Conservation (phyloP, 2,113 vertebrate species). For the Irena cyanogastra region DNA sequence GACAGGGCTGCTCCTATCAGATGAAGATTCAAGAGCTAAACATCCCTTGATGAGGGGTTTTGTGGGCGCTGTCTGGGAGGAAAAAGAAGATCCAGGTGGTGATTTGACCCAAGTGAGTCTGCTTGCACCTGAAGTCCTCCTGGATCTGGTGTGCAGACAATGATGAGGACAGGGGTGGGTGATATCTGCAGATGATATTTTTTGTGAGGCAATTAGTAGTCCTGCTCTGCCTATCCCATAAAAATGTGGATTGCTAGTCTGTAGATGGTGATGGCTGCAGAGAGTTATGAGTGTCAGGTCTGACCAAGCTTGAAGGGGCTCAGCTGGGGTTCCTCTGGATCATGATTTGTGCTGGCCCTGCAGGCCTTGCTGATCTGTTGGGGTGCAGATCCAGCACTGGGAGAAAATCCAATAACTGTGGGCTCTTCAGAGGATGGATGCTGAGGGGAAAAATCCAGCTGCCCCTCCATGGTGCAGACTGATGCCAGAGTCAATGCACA, state of each 20-base stretch:
- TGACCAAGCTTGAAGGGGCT: not conserved
- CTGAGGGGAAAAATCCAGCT: not conserved
- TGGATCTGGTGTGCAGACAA: not conserved
- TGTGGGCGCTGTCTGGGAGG: not conserved
- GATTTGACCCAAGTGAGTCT: not conserved
- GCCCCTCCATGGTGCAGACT: not conserved
- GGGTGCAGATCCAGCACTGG: not conserved
- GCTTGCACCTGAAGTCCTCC: not conserved
- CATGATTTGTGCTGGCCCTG: not conserved
- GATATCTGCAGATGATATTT: not conserved
- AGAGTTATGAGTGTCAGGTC: not conserved
- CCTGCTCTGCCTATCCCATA: not conserved
- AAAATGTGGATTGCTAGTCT: not conserved
- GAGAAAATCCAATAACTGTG: not conserved
- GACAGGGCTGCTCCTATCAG: not conserved
- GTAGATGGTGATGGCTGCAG: not conserved
- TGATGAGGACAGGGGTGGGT: not conserved
- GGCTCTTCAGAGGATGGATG: not conserved
- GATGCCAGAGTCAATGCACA: not conserved
- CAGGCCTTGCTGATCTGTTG: not conserved
- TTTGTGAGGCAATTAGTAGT: not conserved
- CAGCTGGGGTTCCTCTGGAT: not conserved
- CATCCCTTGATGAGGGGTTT: not conserved
- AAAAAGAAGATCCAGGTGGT: not conserved
- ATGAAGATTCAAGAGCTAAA: not conserved